These are phyloP conservation scores for Fopius arisanus DNA, from an alignment of 1,140 invertebrate genomes.

Conservation along the genomic window DNA sequence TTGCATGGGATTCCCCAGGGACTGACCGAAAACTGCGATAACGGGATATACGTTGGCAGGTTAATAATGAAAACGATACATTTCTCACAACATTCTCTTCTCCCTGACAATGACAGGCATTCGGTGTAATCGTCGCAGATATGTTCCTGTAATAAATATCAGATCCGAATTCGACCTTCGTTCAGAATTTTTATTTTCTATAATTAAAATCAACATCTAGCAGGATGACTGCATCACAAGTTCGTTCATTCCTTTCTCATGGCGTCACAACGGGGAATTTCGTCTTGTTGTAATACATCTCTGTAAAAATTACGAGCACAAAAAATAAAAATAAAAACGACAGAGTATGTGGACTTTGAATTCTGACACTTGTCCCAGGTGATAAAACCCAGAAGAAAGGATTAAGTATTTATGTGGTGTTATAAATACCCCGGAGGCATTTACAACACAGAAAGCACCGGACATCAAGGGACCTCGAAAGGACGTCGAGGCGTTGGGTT, in stretches of 20 bases:
- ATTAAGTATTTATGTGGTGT: not conserved
- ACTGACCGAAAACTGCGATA: too few relatives aligned
- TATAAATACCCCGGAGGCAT: not conserved
- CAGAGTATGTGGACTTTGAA: not conserved
- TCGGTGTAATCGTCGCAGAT: not conserved
- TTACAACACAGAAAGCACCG: not conserved
- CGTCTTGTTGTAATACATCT: not conserved
- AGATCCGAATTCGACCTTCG: not conserved
- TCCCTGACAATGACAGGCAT: not conserved
- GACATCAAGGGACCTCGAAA: slow-evolving; percentile 2
- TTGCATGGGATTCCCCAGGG: too few relatives aligned
- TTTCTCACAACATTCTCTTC: not conserved
- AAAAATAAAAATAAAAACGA: not conserved
- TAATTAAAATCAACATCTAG: not conserved
- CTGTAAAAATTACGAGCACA: not conserved
- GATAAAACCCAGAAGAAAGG: not conserved
- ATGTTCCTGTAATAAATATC: not conserved
- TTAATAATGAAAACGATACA: not conserved
- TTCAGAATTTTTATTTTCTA: not conserved
- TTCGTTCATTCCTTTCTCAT: slow-evolving; percentile 4
- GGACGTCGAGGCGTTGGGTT: not conserved
- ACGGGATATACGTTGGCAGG: too few relatives aligned
- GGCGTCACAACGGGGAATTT: not conserved
- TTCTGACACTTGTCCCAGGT: not conserved
- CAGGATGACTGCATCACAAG: not conserved